Conservation (phyloP, 2,888 invertebrate genomes). For the Drosophila tripunctata region DNA sequence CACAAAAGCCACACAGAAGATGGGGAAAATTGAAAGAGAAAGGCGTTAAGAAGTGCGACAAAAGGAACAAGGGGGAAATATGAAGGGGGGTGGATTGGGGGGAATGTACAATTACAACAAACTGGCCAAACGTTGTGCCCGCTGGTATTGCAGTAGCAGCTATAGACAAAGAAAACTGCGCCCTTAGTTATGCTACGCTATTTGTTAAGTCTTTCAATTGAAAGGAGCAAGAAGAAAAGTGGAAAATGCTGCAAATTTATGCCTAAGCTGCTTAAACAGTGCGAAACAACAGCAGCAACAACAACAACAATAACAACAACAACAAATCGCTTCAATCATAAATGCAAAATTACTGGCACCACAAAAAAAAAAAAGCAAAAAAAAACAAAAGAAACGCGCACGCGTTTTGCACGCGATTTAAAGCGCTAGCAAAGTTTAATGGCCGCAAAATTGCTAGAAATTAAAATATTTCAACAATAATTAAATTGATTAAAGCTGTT, state of each 20-base stretch:
- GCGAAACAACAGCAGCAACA: slow-evolving; percentile 16
- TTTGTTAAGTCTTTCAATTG: slow-evolving; percentile 3
- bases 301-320: slow-evolving; percentile 7
- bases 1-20: slow-evolving; percentile 18
- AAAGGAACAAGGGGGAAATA: background rate
- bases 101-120: background rate
- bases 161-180: slow-evolving; percentile 12
- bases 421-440: slow-evolving; percentile 26
- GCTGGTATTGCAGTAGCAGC: background rate
- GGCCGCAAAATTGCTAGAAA: slow-evolving; percentile 10
- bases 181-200: slow-evolving; percentile 24
- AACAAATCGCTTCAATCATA: slow-evolving; percentile 20
- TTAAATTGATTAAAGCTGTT: slow-evolving; percentile 9
- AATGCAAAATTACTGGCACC: slow-evolving; percentile 22
- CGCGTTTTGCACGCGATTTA: slow-evolving; percentile 36
- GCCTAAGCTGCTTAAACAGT: background rate
- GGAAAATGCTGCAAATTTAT: background rate
- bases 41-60: background rate
- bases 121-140: background rate
- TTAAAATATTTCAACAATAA: slow-evolving; percentile 4
- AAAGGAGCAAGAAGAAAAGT: background rate
- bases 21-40: slow-evolving; percentile 10
- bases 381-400: background rate
- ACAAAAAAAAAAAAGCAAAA: slow-evolving; percentile 7
- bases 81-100: background rate